These are phyloP conservation scores for Mormyrus lacerda DNA, from an alignment of 2,113 vertebrate genomes.

Conservation along the genomic window DNA sequence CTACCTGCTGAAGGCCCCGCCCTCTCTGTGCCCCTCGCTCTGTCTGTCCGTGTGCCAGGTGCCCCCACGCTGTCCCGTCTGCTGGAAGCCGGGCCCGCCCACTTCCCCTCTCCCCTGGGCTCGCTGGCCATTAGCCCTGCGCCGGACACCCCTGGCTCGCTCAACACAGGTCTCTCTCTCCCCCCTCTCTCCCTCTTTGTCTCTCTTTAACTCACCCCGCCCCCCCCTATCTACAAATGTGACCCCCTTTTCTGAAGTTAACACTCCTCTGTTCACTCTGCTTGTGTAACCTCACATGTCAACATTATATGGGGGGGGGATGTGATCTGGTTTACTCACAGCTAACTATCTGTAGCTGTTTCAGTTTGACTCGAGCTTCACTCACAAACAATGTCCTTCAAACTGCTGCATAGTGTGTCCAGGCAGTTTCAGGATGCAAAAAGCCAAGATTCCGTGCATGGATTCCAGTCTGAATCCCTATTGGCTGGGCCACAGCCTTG, in stretches of 20 bases:
- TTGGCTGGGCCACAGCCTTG: not conserved
- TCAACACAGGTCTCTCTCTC: slow-evolving; percentile 3
- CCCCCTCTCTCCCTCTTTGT: not conserved
- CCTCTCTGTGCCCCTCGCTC: slow-evolving; percentile 29
- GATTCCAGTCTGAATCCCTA: not conserved
- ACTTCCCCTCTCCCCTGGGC: slow-evolving; percentile 81
- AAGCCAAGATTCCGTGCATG: not conserved
- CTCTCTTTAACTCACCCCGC: not conserved
- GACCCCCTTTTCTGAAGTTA: not conserved
- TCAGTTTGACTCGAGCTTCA: too few species aligned
- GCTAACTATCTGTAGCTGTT: not conserved
- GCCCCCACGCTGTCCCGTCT: slow-evolving; percentile 95
- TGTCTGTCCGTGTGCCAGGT: slow-evolving; percentile 65
- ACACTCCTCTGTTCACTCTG: not conserved
- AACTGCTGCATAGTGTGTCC: not conserved
- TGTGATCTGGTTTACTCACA: not conserved
- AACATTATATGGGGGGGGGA: not conserved
- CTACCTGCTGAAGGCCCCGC: not conserved
- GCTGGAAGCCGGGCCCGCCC: slow-evolving; percentile 86
- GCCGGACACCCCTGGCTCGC: slow-evolving; percentile 35
- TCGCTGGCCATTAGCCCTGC: slow-evolving; percentile 64
- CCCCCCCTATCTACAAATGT: not conserved
- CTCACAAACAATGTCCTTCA: too few species aligned
- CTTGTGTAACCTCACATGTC: not conserved
- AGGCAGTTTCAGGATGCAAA: not conserved